Evolutionary conservation across 1,140 invertebrate species (phyloP), one percentile per base, ranked within the genome.

Genomic region (Wiebesia pumilae): DNA sequence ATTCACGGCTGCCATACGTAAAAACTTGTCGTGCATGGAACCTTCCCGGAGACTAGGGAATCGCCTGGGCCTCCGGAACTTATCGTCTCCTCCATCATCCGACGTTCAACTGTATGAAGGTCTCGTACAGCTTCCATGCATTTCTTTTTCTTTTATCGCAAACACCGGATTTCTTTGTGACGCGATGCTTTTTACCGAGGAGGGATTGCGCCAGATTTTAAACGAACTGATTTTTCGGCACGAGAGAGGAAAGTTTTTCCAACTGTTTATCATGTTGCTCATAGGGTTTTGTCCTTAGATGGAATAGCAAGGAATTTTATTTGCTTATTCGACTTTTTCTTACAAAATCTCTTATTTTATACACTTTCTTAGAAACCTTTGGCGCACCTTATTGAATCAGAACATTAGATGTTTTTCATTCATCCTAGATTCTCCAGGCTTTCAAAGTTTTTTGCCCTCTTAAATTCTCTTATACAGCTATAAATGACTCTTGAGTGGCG

Each of bases 1-100:
- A 86, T 86, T 73, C 85, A 40, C 78, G 51, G 27, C 67, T 38
- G 27, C 58, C 27, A 40, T 9, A 43, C 33, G 27, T 10, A 38
- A 2, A 62, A 54, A 21, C 3, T 33, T 33, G 51, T 2, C 9
- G 35, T 47, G 21, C 24, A 35, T 33, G 21, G 51, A 38, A 71
- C 19, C 35, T 71, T 71, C 33, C 69, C 33, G 12, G 69, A 71
- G 69, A 35, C 16, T 69, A 69, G 14, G 7, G 3, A 9, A 69
- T 30, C 65, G 51, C 19, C 51, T 2, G 16, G 51, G 19, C 51
- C 27, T 27, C 24, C 24, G 58, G 35, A 38, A 71, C 69, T 81
- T 65, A 81, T 65, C 58, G 16, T 40, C 54, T 40, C 54, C 30
- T 65, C 58, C 54, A 40, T 65, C 30, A 65, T 40, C 27, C 30